These are phyloP conservation scores for Hemaris fuciformis DNA, from an alignment of 2,888 invertebrate species.

Conservation along the genomic window DNA sequence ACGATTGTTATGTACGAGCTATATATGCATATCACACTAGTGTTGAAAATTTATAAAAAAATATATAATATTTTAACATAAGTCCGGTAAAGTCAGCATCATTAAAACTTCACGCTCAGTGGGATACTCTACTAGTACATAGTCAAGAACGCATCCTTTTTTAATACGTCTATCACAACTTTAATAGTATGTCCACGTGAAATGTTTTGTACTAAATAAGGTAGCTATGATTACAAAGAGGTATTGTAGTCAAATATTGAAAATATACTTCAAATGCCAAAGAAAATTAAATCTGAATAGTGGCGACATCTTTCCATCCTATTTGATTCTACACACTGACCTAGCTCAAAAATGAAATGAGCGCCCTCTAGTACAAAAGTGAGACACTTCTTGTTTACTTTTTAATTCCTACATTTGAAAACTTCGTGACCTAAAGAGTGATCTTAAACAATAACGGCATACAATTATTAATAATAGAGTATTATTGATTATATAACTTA, in stretches of 20 bases:
- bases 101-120: conserved; percentile 10
- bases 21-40: neutral
- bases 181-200: no score
- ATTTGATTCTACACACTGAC: neutral
- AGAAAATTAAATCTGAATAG: no score
- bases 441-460: neutral
- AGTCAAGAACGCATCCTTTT: neutral
- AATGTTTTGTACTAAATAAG: no score
- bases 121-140: neutral
- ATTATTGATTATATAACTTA: no score
- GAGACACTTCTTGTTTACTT: neutral
- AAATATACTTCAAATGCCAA: no score
- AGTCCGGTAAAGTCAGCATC: neutral
- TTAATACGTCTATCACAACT: no score
- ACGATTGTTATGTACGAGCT: neutral
- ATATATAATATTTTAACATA: neutral
- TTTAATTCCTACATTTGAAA: neutral
- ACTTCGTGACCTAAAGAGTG: neutral
- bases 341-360: neutral
- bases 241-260: no score
- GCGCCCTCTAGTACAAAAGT: conserved; percentile 25
- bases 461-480: no score
- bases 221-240: neutral
- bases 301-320: conserved; percentile 1
- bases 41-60: neutral